A percentile compares a stretch with the other conserved stretches of the same genome.
Conservation (phyloP, 53 echinoderm and acorn worm species). For the Hippasteria phrygiana region DNA sequence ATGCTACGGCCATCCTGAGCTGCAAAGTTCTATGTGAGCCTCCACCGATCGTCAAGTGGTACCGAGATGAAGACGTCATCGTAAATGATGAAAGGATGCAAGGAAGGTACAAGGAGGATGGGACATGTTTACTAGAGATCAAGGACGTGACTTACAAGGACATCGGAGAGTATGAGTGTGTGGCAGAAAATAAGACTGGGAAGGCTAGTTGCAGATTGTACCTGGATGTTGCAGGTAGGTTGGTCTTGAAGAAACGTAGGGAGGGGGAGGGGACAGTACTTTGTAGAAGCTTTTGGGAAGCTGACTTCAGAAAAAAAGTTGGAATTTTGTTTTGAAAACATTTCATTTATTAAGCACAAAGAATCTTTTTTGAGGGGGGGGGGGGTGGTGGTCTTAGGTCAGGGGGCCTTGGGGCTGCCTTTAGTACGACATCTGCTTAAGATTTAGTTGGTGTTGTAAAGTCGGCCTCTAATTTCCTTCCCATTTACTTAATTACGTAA, state of each 20-base stretch:
- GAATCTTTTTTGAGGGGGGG: too few relatives aligned
- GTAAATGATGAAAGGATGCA: slow-evolving; percentile 62
- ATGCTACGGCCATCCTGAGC: slow-evolving; percentile 67
- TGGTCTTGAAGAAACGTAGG: background rate
- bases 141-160: slow-evolving; percentile 78
- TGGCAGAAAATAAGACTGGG: slow-evolving; percentile 87
- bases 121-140: slow-evolving; percentile 74
- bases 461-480: too few relatives aligned
- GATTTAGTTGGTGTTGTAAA: too few relatives aligned
- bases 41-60: slow-evolving; percentile 83
- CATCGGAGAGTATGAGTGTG: slow-evolving; percentile 95
- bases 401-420: too few relatives aligned
- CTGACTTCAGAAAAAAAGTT: too few relatives aligned
- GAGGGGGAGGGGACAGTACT: background rate
- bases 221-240: slow-evolving; percentile 94
- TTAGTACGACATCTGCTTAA: too few relatives aligned
- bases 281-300: background rate
- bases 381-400: too few relatives aligned
- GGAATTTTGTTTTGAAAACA: too few relatives aligned
- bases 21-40: slow-evolving; percentile 80
- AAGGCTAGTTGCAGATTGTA: slow-evolving; percentile 84
- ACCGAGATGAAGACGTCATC: slow-evolving; percentile 85
- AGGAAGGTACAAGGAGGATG: slow-evolving; percentile 62
- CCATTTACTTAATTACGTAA: too few relatives aligned
- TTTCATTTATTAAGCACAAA: too few relatives aligned